Evolutionary conservation across 2,113 vertebrate genomes (phyloP).

Genomic region (Psettodes erumei): DNA sequence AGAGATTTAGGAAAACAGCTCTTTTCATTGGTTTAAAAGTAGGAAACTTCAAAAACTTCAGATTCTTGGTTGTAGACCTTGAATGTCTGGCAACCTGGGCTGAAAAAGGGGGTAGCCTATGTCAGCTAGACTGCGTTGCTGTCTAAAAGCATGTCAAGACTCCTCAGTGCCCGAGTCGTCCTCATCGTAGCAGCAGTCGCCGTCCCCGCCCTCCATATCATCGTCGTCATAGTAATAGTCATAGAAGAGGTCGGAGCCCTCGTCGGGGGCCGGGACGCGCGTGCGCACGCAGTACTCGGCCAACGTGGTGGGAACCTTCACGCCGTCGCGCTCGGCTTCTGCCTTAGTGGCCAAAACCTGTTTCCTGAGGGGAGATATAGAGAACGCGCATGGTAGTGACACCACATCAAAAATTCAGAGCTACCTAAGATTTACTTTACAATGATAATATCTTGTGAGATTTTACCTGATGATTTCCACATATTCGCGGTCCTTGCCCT

Average conservation of each 20-base stretch:
- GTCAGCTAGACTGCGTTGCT: slow-evolving; percentile 39
- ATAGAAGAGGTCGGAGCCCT: slow-evolving; percentile 95
- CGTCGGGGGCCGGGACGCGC: slow-evolving; percentile 88
- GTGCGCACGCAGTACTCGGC: slow-evolving; percentile 97
- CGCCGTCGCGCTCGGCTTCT: slow-evolving; percentile 92
- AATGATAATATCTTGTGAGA: neutral
- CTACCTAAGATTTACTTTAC: neutral
- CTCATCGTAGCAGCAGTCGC: slow-evolving; percentile 91
- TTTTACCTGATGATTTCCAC: slow-evolving; percentile 84
- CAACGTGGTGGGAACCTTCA: slow-evolving; percentile 96
- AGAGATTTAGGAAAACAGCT: slow-evolving; percentile 62
- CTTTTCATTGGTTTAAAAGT: slow-evolving; percentile 68
- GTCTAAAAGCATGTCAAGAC: slow-evolving; percentile 85
- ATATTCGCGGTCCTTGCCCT: slow-evolving; percentile 84
- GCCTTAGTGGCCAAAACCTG: slow-evolving; percentile 95
- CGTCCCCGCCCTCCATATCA: slow-evolving; percentile 85
- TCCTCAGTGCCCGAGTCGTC: slow-evolving; percentile 95
- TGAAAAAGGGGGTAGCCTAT: slow-evolving; percentile 42
- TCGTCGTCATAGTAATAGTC: slow-evolving; percentile 96
- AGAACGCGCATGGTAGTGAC: neutral
- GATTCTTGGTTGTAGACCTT: slow-evolving; percentile 63
- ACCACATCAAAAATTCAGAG: neutral
- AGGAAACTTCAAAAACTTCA: slow-evolving; percentile 67
- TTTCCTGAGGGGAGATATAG: slow-evolving; percentile 81
- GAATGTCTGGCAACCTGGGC: slow-evolving; percentile 62